Evolutionary conservation across 2,113 vertebrate genomes (phyloP).

Genomic region (Microcebus griseorufus): DNA sequence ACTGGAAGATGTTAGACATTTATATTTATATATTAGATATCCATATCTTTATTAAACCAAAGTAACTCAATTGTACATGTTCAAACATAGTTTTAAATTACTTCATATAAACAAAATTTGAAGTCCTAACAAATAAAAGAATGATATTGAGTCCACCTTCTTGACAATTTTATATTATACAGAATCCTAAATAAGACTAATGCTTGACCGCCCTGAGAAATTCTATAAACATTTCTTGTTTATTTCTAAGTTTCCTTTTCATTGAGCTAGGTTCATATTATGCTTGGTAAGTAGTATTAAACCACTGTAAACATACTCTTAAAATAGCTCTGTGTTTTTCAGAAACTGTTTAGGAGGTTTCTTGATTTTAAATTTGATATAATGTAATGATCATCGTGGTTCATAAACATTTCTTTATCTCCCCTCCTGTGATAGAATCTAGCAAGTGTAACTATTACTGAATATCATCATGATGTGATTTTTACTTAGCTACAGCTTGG

Average conservation of each 20-base stretch:
- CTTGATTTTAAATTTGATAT: slow-evolving; percentile 61
- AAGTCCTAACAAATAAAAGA: slow-evolving; percentile 19
- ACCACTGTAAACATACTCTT: slow-evolving; percentile 69
- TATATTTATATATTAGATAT: not conserved
- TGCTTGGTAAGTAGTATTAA: slow-evolving; percentile 68
- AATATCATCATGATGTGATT: slow-evolving; percentile 70
- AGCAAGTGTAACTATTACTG: slow-evolving; percentile 59
- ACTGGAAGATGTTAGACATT: not conserved
- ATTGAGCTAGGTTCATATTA: slow-evolving; percentile 40
- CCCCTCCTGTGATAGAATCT: not conserved
- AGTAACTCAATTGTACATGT: not conserved
- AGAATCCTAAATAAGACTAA: slow-evolving; percentile 59
- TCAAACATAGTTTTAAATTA: not conserved
- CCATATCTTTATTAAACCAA: not conserved
- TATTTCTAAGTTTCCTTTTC: slow-evolving; percentile 66
- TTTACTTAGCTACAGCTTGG: slow-evolving; percentile 66
- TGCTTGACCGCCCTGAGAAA: not conserved
- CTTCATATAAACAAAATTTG: not conserved
- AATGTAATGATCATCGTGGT: slow-evolving; percentile 10
- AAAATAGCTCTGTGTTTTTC: slow-evolving; percentile 62
- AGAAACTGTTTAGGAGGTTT: slow-evolving; percentile 35
- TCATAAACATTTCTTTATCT: slow-evolving; percentile 25
- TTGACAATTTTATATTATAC: slow-evolving; percentile 50
- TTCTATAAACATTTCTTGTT: slow-evolving; percentile 56
- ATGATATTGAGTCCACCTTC: slow-evolving; percentile 56